Base-by-base conservation (phyloP, 2,113 vertebrate genomes). In the Oryzias javanicus region DNA sequence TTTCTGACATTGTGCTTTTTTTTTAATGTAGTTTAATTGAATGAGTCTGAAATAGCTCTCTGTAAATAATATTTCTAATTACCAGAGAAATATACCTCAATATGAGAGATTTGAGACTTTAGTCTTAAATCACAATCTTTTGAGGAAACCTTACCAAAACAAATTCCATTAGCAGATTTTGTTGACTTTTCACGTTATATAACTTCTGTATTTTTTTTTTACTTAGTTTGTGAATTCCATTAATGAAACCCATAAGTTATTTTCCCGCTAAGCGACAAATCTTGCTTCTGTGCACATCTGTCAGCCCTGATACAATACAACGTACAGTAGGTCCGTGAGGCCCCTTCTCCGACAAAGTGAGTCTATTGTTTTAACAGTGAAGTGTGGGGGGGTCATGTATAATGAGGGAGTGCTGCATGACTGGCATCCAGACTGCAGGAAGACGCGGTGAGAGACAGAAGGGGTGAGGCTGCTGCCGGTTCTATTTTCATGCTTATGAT, bases 371-470 rank as follows among this genome's bases (percentile, higher is more conserved):
- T 48, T 44, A 62, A 10, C 45, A 17, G 22, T 25, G 42, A 65
- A 60, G 52, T 60, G 59, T 46, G 55, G 55, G 76, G 46, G 46
- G 52, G 69, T 55, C 41, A 42, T 69, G 65, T 68, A 20, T 65
- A 55, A 77, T 10, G 22, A 72, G 60, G 72, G 55, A 44, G 54
- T 75, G 63, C 68, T 73, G 68, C 63, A 72, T 70, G 63, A 82
- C 70, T 42, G 49, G 71, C 67, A 62, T 80, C 71, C 70, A 69
- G 57, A 69, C 54, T 74, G 46, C 40, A 70, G 19, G 27, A 67
- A 51, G 58, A 57, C 14, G 55, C 12, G 44, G 42, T 20, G 14
- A 24, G 15, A 58, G 54, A 1, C 4, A 24, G 35, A 16, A 6
- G 6, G 22, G 40, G 29, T 45, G 49, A 35, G 57, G 50, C 60